phyloP scores from a whole-genome alignment of 2,797 vertebrate species.

The Brachyalestes nurse region DNA sequence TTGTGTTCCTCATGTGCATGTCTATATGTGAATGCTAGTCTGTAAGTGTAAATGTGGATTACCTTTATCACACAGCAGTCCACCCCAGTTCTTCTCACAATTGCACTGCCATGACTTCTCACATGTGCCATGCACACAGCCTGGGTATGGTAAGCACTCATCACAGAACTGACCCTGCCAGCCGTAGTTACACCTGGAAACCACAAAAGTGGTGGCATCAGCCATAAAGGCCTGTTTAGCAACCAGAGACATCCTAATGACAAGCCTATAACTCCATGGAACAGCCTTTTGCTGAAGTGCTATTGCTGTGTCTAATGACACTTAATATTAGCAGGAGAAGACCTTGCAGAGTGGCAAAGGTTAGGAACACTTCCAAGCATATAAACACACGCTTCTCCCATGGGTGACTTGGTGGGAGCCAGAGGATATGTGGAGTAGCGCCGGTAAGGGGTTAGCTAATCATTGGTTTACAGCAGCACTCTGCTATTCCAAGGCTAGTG shows the following conservation, averaged over 20 bases:
- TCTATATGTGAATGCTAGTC: background rate
- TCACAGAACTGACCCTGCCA: conserved; percentile 94
- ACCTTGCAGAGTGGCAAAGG: conserved; percentile 75
- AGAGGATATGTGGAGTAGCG: conserved; percentile 42
- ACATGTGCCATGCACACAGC: conserved; percentile 94
- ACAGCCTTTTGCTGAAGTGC: conserved; percentile 26
- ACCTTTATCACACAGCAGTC: conserved; percentile 95
- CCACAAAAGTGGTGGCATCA: conserved; percentile 51
- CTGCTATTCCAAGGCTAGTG: conserved; percentile 71
- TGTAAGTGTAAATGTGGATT: conserved; percentile 36
- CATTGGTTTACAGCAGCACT: conserved; percentile 67
- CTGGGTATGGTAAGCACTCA: conserved; percentile 88
- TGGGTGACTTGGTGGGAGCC: conserved; percentile 17
- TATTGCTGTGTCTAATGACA: conserved; percentile 54
- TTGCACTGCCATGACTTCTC: conserved; percentile 88
- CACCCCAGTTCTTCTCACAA: conserved; percentile 97
- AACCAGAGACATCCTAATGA: conserved; percentile 2
- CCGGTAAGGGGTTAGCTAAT: conserved; percentile 56
- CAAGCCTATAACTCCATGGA: conserved; percentile 13
- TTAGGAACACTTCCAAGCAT: conserved; percentile 75
- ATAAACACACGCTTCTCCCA: conserved; percentile 31
- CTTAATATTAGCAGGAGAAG: conserved; percentile 67
- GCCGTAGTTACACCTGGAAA: conserved; percentile 90
- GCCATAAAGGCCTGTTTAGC: background rate
- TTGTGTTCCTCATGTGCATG: background rate